phyloP scores from a whole-genome alignment of 1,140 invertebrate genomes.

The Cataglyphis hispanica region DNA sequence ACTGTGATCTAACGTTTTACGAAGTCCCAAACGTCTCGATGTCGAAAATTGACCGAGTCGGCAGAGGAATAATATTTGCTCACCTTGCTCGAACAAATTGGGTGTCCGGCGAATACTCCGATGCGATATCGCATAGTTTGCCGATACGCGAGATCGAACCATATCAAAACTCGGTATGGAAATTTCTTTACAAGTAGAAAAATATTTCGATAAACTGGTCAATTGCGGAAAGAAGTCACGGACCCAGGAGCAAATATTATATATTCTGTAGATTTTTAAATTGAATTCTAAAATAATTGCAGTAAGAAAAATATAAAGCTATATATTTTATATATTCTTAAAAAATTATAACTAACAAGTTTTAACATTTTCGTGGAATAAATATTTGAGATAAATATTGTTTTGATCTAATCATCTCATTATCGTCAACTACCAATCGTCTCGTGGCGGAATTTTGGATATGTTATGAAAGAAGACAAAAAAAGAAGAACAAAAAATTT shows the following conservation, averaged over 20 bases:
- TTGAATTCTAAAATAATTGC: not conserved
- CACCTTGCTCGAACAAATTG: conserved; percentile 19
- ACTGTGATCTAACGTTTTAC: conserved; percentile 50
- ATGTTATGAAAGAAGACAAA: not conserved
- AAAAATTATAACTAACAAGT: not conserved
- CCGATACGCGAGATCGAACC: not conserved
- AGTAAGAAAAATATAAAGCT: not conserved
- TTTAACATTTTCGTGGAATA: not conserved
- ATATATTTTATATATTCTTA: not conserved
- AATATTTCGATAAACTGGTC: conserved; percentile 8
- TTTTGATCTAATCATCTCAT: no score
- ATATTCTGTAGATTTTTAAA: not conserved
- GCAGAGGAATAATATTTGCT: conserved; percentile 49
- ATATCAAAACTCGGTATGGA: not conserved
- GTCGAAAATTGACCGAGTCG: conserved; percentile 17
- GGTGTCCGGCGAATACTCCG: not conserved
- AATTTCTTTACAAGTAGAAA: not conserved
- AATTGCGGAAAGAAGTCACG: not conserved
- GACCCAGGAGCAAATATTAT: not conserved
- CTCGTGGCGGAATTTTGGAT: not conserved
- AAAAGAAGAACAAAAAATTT: conserved; percentile 1
- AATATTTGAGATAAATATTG: not conserved
- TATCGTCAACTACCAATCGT: not conserved
- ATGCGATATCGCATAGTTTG: conserved; percentile 29
- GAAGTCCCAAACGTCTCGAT: conserved; percentile 1